A percentile compares a stretch with the other conserved stretches of the same genome.
Conservation (phyloP, 1,140 invertebrate species). For the Diorhabda elongata region DNA sequence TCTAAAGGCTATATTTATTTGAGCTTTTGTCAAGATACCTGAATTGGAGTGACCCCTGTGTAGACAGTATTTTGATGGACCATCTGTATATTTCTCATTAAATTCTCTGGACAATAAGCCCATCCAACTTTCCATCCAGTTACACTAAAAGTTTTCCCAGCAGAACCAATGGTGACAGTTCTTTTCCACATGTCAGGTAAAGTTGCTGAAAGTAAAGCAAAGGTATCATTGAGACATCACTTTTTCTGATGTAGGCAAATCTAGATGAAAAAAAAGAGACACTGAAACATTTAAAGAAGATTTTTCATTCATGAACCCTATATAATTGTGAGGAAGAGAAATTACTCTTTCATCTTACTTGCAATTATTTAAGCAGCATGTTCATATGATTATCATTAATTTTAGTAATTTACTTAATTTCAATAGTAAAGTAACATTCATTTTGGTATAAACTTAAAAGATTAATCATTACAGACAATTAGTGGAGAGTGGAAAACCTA, state of each 20-base stretch:
- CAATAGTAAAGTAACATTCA: too few species aligned
- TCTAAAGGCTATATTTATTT: background rate
- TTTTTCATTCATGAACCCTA: too few species aligned
- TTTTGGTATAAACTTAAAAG: too few species aligned
- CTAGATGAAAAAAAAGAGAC: too few species aligned
- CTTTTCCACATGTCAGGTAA: constrained; percentile 96
- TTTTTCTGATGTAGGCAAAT: too few species aligned
- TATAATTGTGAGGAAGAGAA: too few species aligned
- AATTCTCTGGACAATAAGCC: constrained; percentile 81
- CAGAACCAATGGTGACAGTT: constrained; percentile 95
- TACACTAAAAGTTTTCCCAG: constrained; percentile 96
- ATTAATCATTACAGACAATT: background rate
- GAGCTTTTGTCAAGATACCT: constrained; percentile 48
- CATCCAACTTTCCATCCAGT: constrained; percentile 98
- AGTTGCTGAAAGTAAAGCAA: constrained; percentile 59
- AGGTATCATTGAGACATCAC: too few species aligned
- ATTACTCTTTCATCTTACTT: too few species aligned
- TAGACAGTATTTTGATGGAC: constrained; percentile 95
- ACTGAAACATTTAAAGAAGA: too few species aligned
- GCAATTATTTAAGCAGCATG: background rate
- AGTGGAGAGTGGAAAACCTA: background rate
- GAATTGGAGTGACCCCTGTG: constrained; percentile 80
- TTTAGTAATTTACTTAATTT: too few species aligned
- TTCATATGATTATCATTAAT: background rate
- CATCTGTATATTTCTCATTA: constrained; percentile 77